phyloP scores from a whole-genome alignment of 2,888 invertebrate genomes.

The Elaeidobius kamerunicus region DNA sequence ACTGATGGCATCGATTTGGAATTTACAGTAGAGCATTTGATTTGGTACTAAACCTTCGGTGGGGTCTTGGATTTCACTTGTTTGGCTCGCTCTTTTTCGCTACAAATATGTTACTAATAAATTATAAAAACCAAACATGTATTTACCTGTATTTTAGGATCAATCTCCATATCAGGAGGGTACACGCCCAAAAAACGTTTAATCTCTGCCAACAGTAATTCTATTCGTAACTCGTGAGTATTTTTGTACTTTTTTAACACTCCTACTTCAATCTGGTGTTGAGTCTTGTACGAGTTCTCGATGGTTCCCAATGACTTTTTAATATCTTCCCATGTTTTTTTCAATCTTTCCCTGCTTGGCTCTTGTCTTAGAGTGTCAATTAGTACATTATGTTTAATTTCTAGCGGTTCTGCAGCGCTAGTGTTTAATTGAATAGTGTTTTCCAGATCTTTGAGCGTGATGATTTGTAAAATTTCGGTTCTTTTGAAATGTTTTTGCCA shows the following conservation, averaged over 20 bases:
- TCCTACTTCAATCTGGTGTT: conserved; percentile 34
- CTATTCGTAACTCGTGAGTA: conserved; percentile 33
- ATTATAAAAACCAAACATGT: background rate
- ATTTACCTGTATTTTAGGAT: conserved; percentile 34
- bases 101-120: conserved; percentile 1
- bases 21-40: conserved; percentile 39
- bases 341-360: conserved; percentile 33
- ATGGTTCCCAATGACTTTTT: conserved; percentile 32
- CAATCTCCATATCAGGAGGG: conserved; percentile 35
- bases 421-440: conserved; percentile 28
- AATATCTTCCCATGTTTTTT: conserved; percentile 30
- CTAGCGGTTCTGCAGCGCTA: conserved; percentile 19
- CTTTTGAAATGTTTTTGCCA: conserved; percentile 42
- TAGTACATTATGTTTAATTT: conserved; percentile 37
- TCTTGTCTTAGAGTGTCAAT: conserved; percentile 41
- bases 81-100: conserved; percentile 36
- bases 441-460: conserved; percentile 38
- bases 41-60: conserved; percentile 36
- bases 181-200: conserved; percentile 36
- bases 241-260: conserved; percentile 36
- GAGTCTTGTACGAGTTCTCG: conserved; percentile 33
- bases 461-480: conserved; percentile 32
- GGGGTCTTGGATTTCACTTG: conserved; percentile 28
- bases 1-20: conserved; percentile 40
- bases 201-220: conserved; percentile 39